phyloP scores from a whole-genome alignment of 2,797 vertebrate species.

The Epinephelus malabaricus region DNA sequence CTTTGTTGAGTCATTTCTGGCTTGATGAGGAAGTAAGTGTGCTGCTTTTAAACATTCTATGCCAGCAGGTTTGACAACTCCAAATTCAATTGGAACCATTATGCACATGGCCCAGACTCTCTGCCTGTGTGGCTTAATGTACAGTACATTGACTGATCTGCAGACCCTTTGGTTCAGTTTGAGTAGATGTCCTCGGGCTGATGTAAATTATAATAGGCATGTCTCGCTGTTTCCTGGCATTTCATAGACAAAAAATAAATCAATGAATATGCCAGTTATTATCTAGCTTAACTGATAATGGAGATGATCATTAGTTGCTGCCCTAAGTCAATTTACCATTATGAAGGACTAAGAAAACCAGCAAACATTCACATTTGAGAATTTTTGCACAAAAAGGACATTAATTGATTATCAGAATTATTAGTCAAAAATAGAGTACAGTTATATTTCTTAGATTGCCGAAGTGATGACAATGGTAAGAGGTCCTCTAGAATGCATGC shows the following conservation, averaged over 20 bases:
- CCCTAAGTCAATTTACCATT: not conserved
- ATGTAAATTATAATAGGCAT: no score
- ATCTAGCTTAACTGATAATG: not conserved
- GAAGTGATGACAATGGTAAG: not conserved
- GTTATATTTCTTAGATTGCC: not conserved
- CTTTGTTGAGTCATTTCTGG: conserved; percentile 25
- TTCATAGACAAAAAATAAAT: not conserved
- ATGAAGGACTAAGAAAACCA: not conserved
- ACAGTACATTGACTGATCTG: not conserved
- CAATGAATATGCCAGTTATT: not conserved
- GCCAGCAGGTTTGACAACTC: conserved; percentile 10
- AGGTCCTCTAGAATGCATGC: not conserved
- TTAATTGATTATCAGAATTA: not conserved
- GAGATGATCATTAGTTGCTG: not conserved
- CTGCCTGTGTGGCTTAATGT: not conserved
- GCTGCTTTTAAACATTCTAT: not conserved
- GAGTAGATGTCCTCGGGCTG: not conserved
- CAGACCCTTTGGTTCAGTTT: not conserved
- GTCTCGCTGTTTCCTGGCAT: no score
- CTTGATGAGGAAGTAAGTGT: conserved; percentile 12
- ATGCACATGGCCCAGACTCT: not conserved
- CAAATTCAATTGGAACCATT: not conserved
- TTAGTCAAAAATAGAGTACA: not conserved
- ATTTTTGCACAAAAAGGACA: not conserved
- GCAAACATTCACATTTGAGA: conserved; percentile 4